Evolutionary conservation across 2,888 invertebrate species (phyloP).

Genomic region (Brachypalpus laphriformis): DNA sequence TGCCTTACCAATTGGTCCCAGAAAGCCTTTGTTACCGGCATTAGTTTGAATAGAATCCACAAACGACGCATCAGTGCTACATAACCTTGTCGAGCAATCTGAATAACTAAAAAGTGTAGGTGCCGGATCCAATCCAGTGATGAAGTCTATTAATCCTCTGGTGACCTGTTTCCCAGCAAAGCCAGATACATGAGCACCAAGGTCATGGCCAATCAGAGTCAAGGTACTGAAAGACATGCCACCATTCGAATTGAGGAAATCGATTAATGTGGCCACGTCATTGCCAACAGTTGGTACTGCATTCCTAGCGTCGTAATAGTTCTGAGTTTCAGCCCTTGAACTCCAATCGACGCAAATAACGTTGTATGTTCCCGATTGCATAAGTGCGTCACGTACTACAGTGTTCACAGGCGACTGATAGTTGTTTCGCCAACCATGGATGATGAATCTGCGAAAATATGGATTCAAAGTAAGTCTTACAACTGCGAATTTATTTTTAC

Average conservation of each 20-base stretch:
- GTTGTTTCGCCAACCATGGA: constrained; percentile 85
- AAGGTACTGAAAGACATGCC: constrained; percentile 83
- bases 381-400: constrained; percentile 81
- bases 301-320: constrained; percentile 84
- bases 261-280: constrained; percentile 78
- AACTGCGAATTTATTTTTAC: constrained; percentile 16
- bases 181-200: constrained; percentile 86
- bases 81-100: constrained; percentile 77
- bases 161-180: constrained; percentile 85
- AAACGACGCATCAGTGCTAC: constrained; percentile 78
- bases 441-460: constrained; percentile 78
- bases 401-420: constrained; percentile 80
- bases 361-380: constrained; percentile 84
- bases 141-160: constrained; percentile 84
- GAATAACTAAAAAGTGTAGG: constrained; percentile 78
- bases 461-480: background rate
- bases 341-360: constrained; percentile 86
- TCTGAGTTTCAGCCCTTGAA: constrained; percentile 79
- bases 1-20: constrained; percentile 82
- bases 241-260: constrained; percentile 83
- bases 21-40: constrained; percentile 79
- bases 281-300: constrained; percentile 78
- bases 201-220: constrained; percentile 85
- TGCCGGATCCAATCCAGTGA: constrained; percentile 83
- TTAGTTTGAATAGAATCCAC: constrained; percentile 81